Evolutionary conservation across 2,113 vertebrate species (phyloP), one percentile per base, ranked within the genome.

Genomic region (Lamprotornis superbus): DNA sequence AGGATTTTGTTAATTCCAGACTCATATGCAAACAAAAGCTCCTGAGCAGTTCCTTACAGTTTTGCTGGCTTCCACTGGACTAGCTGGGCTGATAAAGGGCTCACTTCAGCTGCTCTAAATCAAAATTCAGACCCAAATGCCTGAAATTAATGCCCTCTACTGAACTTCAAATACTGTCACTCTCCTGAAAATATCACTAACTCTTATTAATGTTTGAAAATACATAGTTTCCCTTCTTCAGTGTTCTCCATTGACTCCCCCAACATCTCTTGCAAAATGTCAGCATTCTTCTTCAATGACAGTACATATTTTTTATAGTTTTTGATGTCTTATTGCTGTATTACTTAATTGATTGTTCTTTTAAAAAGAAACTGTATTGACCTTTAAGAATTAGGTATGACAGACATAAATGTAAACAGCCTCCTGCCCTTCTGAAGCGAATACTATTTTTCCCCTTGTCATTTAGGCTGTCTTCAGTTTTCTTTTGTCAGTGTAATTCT

Each of bases 321-420:
- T 65, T 87, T 70, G 47, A 77, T 59, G 52, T 31, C 60, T 82
- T 91, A 61, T 21, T 74, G 28, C 70, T 74, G 50, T 22, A 55
- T 33, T 30, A 25, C 46, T 80, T 83, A 53, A 89, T 89, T 83
- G 64, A 81, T 74, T 75, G 33, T 81, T 89, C 92, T 93, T 60
- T 71, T 33, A 33, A 94, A 94, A 61, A 94, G 31, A 91, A 89
- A 67, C 73, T 42, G 13, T 81, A 78, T 71, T 95, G 83, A 93
- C 84, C 81, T 96, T 91, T 95, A 93, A 94, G 60, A 83, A 87
- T 55, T 68, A 55, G 49, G 37, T 71, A 50, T 84, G 87, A 89
- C 40, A 83, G 84, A 84, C 37, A 83, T 44, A 83, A 89, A 87
- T 75, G 61, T 55, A 94, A 91, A 91, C 56, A 94, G 42, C 33